These are phyloP conservation scores for Teleogryllus occipitalis DNA, from an alignment of 1,140 invertebrate genomes.

Conservation along the genomic window DNA sequence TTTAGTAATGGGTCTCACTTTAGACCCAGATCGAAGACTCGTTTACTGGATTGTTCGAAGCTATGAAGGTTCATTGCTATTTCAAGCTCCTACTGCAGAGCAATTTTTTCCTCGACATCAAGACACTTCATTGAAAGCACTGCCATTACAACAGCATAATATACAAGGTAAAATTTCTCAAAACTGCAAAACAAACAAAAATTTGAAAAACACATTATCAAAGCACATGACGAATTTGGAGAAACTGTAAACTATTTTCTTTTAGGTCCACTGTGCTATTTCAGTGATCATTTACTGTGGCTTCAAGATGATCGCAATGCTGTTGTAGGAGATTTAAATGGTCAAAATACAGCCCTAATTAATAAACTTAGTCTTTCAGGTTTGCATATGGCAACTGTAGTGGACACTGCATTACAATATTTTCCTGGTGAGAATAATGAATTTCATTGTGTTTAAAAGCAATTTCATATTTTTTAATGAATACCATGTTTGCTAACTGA, in stretches of 20 bases:
- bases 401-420: constrained; percentile 57
- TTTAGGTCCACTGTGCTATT: constrained; percentile 61
- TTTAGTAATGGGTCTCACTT: constrained; percentile 68
- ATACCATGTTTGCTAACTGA: too few relatives aligned
- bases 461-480: too few relatives aligned
- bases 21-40: constrained; percentile 62
- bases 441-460: too few relatives aligned
- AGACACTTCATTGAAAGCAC: constrained; percentile 3
- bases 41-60: constrained; percentile 74
- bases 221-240: too few relatives aligned
- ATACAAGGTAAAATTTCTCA: constrained; percentile 21
- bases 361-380: constrained; percentile 49
- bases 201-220: too few relatives aligned
- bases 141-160: constrained; percentile 21
- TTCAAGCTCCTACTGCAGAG: constrained; percentile 50
- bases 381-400: constrained; percentile 61
- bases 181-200: too few relatives aligned
- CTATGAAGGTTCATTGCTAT: constrained; percentile 62
- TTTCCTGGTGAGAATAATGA: constrained; percentile 11
- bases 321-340: constrained; percentile 66
- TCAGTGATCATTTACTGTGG: constrained; percentile 71
- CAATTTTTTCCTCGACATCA: background rate
- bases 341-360: constrained; percentile 65
- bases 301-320: constrained; percentile 64
- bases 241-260: background rate